Conservation (phyloP, 2,888 invertebrate species). For the Parelbella ahira region DNA sequence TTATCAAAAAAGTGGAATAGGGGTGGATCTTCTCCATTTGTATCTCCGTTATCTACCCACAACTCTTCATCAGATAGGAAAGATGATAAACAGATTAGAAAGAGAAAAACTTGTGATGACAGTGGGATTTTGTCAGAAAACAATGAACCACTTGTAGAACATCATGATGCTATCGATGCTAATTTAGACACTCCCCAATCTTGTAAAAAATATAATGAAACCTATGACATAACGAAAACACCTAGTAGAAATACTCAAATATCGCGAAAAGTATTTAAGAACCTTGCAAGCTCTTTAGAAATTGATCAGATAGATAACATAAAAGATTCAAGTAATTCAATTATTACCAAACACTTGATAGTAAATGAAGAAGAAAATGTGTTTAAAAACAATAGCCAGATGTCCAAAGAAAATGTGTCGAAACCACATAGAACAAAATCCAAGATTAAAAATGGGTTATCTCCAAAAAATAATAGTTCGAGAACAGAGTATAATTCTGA, state of each 20-base stretch:
- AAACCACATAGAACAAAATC: conserved; percentile 37
- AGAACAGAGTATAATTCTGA: background rate
- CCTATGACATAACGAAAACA: conserved; percentile 18
- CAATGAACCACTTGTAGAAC: background rate
- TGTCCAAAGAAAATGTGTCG: conserved; percentile 23
- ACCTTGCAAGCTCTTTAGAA: conserved; percentile 7
- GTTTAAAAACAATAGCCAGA: too few relatives aligned
- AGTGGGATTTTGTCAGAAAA: conserved; percentile 10
- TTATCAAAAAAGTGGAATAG: conserved; percentile 71
- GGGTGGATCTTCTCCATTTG: conserved; percentile 57
- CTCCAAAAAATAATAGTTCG: conserved; percentile 8
- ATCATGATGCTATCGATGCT: background rate
- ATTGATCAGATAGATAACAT: conserved; percentile 1
- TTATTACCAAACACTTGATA: background rate
- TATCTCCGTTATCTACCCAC: conserved; percentile 51
- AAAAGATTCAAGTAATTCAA: conserved; percentile 1
- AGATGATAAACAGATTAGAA: conserved; percentile 38
- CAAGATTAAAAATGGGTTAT: conserved; percentile 35
- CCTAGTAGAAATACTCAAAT: conserved; percentile 19
- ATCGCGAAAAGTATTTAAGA: conserved; percentile 24
- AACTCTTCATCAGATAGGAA: conserved; percentile 42
- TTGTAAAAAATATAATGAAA: conserved; percentile 1
- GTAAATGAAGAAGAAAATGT: background rate
- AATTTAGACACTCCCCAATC: background rate
- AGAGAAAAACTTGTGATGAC: conserved; percentile 28